A percentile compares a stretch with the other conserved stretches of the same genome.
phyloP scores from a whole-genome alignment of 2,113 vertebrate genomes.

The Eretmochelys imbricata region DNA sequence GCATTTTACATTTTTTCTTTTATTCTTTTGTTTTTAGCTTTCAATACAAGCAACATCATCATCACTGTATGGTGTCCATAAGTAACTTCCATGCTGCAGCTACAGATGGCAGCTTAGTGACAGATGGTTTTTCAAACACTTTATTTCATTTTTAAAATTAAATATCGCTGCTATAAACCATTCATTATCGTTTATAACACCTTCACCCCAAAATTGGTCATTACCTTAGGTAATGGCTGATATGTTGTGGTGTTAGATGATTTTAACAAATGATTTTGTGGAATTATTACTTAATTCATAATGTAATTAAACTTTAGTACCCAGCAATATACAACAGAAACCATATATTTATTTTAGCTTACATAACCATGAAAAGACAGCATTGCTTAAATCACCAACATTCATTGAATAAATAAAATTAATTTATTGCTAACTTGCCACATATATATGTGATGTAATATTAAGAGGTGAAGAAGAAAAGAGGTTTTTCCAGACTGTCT shows the following conservation, averaged over 20 bases:
- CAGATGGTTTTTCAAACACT: slow-evolving; percentile 49
- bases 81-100: slow-evolving; percentile 36
- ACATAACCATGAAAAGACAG: background rate
- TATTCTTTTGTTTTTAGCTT: slow-evolving; percentile 13
- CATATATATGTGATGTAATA: background rate
- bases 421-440: slow-evolving; percentile 12
- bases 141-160: slow-evolving; percentile 29
- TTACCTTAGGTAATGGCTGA: slow-evolving; percentile 23
- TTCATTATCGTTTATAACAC: slow-evolving; percentile 3
- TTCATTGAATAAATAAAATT: slow-evolving; percentile 39
- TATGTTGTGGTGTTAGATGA: slow-evolving; percentile 17
- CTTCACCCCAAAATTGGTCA: slow-evolving; percentile 26
- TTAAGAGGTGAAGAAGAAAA: slow-evolving; percentile 5
- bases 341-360: slow-evolving; percentile 44
- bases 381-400: slow-evolving; percentile 30
- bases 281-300: slow-evolving; percentile 60
- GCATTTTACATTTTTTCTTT: slow-evolving; percentile 28
- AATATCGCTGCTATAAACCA: slow-evolving; percentile 5
- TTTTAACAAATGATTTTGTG: slow-evolving; percentile 58
- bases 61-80: background rate
- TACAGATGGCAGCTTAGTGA: slow-evolving; percentile 53
- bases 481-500: background rate
- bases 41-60: background rate
- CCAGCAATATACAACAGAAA: slow-evolving; percentile 12
- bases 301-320: slow-evolving; percentile 35